Evolutionary conservation across 2,888 invertebrate genomes (phyloP).

Genomic region (Idaea biselata): DNA sequence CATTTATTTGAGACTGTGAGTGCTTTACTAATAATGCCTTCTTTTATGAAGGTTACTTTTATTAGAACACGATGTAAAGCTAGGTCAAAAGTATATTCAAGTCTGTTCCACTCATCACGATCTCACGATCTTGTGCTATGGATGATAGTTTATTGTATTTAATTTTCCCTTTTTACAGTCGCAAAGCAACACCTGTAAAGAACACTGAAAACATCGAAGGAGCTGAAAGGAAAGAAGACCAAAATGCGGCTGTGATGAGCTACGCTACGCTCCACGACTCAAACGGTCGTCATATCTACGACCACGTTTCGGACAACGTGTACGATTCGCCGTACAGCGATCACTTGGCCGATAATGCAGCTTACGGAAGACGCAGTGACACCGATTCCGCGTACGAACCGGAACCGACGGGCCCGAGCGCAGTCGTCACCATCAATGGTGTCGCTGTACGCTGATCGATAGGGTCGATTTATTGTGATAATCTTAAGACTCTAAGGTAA

Average conservation of each 20-base stretch:
- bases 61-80: neutral
- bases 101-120: too few species aligned
- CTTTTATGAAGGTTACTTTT: neutral
- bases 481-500: conserved; percentile 23
- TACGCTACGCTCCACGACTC: conserved; percentile 90
- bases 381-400: conserved; percentile 82
- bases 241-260: conserved; percentile 93
- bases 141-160: too few species aligned
- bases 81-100: too few species aligned
- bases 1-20: conserved; percentile 91
- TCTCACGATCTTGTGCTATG: too few species aligned
- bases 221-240: conserved; percentile 91
- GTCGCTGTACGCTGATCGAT: conserved; percentile 87
- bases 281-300: conserved; percentile 78
- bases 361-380: conserved; percentile 69
- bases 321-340: conserved; percentile 89
- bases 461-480: neutral
- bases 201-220: conserved; percentile 94
- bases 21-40: conserved; percentile 33
- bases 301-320: conserved; percentile 83
- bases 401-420: conserved; percentile 82
- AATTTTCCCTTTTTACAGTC: conserved; percentile 61
- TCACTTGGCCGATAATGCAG: conserved; percentile 69
- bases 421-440: conserved; percentile 92
- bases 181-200: conserved; percentile 92